Evolutionary conservation across 35 echinoderm and acorn worm genomes (phyloP).

Genomic region (Lytechinus variegatus): DNA sequence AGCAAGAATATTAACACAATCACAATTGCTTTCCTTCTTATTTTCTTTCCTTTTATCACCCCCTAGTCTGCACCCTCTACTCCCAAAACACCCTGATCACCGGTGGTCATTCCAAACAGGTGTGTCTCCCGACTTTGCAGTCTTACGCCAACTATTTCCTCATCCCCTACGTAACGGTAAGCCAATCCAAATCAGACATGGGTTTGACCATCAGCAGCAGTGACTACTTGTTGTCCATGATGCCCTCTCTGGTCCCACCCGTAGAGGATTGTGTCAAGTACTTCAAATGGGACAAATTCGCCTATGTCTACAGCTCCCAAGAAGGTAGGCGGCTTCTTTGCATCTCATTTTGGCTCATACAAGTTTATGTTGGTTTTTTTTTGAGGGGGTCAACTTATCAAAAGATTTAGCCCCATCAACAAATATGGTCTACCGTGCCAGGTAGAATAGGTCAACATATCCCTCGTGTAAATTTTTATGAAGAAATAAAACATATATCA

Average conservation of each 20-base stretch:
- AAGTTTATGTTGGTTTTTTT: too few relatives aligned
- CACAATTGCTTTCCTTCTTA: not conserved
- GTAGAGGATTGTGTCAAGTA: constrained; percentile 63
- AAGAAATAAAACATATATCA: too few relatives aligned
- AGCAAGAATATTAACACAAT: not conserved
- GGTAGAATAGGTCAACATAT: too few relatives aligned
- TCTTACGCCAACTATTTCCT: constrained; percentile 58
- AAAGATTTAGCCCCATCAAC: too few relatives aligned
- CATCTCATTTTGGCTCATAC: too few relatives aligned
- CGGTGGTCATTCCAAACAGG: constrained; percentile 21
- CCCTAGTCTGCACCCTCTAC: constrained; percentile 52
- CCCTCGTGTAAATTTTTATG: too few relatives aligned
- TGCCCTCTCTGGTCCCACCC: constrained; percentile 70
- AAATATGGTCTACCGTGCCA: too few relatives aligned
- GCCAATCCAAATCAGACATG: constrained; percentile 61
- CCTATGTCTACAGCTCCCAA: constrained; percentile 73
- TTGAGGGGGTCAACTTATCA: too few relatives aligned
- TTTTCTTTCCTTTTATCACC: too few relatives aligned
- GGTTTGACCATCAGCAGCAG: not conserved
- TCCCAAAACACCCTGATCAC: constrained; percentile 16
- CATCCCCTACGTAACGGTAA: constrained; percentile 58
- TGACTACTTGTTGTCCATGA: constrained; percentile 78
- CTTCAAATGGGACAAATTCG: constrained; percentile 79
- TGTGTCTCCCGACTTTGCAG: constrained; percentile 30
- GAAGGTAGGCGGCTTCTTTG: constrained; percentile 58